These are phyloP conservation scores for Myotis myotis DNA, from an alignment of 2,797 vertebrate genomes.

Conservation along the genomic window DNA sequence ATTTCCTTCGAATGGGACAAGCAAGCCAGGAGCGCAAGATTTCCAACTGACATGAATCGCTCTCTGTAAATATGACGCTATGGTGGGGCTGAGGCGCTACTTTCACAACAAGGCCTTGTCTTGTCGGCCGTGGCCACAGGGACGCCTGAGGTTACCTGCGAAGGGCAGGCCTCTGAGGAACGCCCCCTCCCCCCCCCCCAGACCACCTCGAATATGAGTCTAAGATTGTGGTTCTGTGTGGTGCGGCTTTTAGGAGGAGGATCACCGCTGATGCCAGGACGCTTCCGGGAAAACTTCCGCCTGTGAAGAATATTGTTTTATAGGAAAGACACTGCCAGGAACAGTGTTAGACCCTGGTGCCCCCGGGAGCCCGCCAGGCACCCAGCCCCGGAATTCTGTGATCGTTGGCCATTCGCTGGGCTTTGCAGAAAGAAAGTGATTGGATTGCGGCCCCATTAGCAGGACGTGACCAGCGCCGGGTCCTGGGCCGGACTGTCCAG, in stretches of 20 bases:
- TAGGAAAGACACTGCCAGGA: neutral
- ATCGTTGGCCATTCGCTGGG: neutral
- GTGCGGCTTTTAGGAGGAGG: neutral
- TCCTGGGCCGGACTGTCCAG: neutral
- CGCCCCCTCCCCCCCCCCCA: neutral
- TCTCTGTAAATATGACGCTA: neutral
- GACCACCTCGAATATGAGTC: neutral
- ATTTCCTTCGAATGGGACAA: neutral
- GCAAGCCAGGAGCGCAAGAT: neutral
- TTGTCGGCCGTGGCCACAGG: neutral
- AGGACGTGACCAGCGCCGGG: neutral
- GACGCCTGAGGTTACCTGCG: neutral
- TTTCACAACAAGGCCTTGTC: neutral
- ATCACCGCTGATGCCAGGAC: neutral
- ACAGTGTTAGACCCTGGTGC: neutral
- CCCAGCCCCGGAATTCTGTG: neutral
- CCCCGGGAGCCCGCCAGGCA: neutral
- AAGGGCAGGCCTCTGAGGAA: neutral
- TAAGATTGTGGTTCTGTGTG: neutral
- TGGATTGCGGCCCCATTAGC: neutral
- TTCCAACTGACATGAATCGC: neutral
- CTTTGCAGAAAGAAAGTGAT: constrained; percentile 8
- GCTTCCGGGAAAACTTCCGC: neutral
- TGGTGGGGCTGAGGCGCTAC: neutral
- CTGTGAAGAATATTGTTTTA: neutral